phyloP scores from a whole-genome alignment of 2,113 vertebrate genomes.

The Excalfactoria chinensis region DNA sequence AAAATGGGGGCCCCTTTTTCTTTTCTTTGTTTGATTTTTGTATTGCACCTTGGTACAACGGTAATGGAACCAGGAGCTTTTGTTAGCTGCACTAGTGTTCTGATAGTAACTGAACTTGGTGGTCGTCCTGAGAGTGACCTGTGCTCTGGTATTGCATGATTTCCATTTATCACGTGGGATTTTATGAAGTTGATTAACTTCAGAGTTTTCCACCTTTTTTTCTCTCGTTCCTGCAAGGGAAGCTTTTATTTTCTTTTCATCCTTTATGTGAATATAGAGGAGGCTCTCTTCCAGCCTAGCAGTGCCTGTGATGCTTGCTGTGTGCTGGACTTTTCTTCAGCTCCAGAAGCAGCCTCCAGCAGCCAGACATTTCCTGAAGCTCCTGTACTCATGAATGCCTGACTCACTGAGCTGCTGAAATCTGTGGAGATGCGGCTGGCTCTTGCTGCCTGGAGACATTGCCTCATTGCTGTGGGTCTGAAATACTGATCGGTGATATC shows the following conservation, averaged over 20 bases:
- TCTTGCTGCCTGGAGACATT: background rate
- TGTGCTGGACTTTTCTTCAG: background rate
- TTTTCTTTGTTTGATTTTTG: background rate
- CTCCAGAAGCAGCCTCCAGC: background rate
- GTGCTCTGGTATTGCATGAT: background rate
- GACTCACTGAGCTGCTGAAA: background rate
- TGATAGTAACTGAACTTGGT: background rate
- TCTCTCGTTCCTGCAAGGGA: background rate
- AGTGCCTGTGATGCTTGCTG: background rate
- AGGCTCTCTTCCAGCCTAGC: rapidly evolving
- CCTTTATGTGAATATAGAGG: background rate
- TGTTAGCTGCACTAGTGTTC: background rate
- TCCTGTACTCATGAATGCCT: rapidly evolving
- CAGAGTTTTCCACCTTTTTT: background rate
- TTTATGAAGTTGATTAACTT: slow-evolving; percentile 3
- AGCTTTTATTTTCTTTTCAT: background rate
- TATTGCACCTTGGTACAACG: background rate
- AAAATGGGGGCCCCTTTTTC: background rate
- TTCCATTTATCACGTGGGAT: background rate
- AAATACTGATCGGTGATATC: background rate
- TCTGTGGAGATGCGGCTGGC: background rate
- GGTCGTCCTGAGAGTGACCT: background rate
- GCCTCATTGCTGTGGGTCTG: background rate
- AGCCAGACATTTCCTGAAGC: background rate
- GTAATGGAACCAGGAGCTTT: background rate